Evolutionary conservation across 2,888 invertebrate genomes (phyloP).

Genomic region (Plemyria rubiginata): DNA sequence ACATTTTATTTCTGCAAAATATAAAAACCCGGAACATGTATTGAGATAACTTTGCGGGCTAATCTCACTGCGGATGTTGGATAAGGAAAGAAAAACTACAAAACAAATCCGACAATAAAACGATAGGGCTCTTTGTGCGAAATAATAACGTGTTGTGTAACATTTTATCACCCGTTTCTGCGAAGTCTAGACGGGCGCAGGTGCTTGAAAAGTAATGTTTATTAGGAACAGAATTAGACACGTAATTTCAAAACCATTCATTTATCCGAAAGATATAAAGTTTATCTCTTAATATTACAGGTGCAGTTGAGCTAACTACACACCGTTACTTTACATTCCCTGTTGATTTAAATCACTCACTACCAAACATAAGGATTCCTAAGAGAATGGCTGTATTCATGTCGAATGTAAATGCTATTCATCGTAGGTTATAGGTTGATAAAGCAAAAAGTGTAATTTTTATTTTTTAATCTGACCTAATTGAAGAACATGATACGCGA

Average conservation of each 20-base stretch:
- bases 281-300: neutral
- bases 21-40: slow-evolving; percentile 32
- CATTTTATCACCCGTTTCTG: slow-evolving; percentile 20
- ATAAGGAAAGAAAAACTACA: slow-evolving; percentile 24
- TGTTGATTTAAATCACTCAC: neutral
- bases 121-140: slow-evolving; percentile 27
- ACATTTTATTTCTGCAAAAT: slow-evolving; percentile 58
- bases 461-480: neutral
- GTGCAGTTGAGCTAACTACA: neutral
- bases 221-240: slow-evolving; percentile 12
- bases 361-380: neutral
- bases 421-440: neutral
- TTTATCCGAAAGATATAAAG: neutral
- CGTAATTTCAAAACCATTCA: neutral
- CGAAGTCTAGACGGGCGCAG: slow-evolving; percentile 20
- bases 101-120: slow-evolving; percentile 20
- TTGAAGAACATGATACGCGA: no score
- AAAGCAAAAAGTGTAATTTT: neutral
- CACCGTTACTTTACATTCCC: neutral
- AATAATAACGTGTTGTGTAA: slow-evolving; percentile 22
- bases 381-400: neutral
- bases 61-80: slow-evolving; percentile 23
- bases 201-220: slow-evolving; percentile 22
- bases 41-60: slow-evolving; percentile 32
- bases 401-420: neutral